These are phyloP conservation scores for Timema podura DNA, from an alignment of 2,888 invertebrate genomes.

Conservation along the genomic window DNA sequence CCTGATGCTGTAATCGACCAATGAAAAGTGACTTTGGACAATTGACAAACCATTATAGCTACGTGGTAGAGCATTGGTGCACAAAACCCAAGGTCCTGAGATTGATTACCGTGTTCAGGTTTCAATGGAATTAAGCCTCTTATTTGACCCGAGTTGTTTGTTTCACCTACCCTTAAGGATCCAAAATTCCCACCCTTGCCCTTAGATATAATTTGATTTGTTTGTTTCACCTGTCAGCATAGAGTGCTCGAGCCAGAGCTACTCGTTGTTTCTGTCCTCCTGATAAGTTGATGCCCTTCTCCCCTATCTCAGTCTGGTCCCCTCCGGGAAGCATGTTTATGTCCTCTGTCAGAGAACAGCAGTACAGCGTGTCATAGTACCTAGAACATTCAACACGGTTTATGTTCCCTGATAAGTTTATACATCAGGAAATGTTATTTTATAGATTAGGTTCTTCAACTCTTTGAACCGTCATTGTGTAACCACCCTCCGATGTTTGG, in stretches of 20 bases:
- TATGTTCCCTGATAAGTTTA: background rate
- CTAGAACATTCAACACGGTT: background rate
- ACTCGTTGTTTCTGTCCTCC: slow-evolving; percentile 80
- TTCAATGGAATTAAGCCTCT: too few relatives aligned
- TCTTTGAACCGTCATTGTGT: background rate
- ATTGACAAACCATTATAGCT: too few relatives aligned
- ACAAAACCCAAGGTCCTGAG: too few relatives aligned
- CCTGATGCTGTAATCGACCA: too few relatives aligned
- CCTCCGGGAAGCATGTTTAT: slow-evolving; percentile 68
- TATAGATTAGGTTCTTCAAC: background rate
- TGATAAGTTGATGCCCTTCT: slow-evolving; percentile 71
- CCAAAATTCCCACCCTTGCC: too few relatives aligned
- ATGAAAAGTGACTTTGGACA: too few relatives aligned
- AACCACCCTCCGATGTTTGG: background rate
- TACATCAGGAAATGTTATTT: background rate
- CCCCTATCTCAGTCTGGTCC: slow-evolving; percentile 71
- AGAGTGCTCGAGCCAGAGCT: slow-evolving; percentile 73
- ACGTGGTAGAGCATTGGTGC: too few relatives aligned
- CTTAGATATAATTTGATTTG: too few relatives aligned
- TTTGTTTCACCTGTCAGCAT: slow-evolving; percentile 48
- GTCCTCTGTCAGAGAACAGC: slow-evolving; percentile 71
- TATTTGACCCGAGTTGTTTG: too few relatives aligned
- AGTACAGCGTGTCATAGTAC: slow-evolving; percentile 63
- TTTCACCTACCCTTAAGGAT: too few relatives aligned
- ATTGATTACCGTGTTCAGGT: too few relatives aligned